A percentile compares a stretch with the other conserved stretches of the same genome.
Conservation (phyloP, 2,888 invertebrate genomes). For the Blastobasis adustella region DNA sequence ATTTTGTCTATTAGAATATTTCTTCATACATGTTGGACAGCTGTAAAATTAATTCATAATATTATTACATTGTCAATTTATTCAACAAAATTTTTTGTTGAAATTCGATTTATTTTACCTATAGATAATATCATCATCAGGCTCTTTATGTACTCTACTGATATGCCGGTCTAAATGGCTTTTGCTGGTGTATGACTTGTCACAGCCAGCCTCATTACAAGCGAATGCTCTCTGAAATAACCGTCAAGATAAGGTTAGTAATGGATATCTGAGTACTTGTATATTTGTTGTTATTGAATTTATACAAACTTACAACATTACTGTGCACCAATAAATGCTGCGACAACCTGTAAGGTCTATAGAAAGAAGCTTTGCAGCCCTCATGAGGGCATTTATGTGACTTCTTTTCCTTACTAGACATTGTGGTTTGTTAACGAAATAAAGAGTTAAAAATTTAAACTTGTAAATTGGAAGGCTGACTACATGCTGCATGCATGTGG, state of each 20-base stretch:
- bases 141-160: slow-evolving; percentile 55
- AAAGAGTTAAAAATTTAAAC: too few relatives aligned
- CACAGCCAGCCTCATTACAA: slow-evolving; percentile 74
- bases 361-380: slow-evolving; percentile 66
- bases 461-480: too few relatives aligned
- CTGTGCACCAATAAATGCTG: slow-evolving; percentile 73
- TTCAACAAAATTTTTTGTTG: too few relatives aligned
- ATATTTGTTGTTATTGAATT: neutral
- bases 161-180: slow-evolving; percentile 77
- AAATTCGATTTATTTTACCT: slow-evolving; percentile 28
- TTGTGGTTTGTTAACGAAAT: too few relatives aligned
- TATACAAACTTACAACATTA: slow-evolving; percentile 63
- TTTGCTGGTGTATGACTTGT: slow-evolving; percentile 75
- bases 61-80: too few relatives aligned
- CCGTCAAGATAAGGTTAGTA: neutral
- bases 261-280: too few relatives aligned
- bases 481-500: too few relatives aligned
- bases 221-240: slow-evolving; percentile 72
- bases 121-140: slow-evolving; percentile 35
- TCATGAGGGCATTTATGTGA: slow-evolving; percentile 51
- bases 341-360: slow-evolving; percentile 67
- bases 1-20: slow-evolving; percentile 67
- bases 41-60: slow-evolving; percentile 27
- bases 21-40: slow-evolving; percentile 63
- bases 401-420: slow-evolving; percentile 20